These are phyloP conservation scores for Perizoma flavofasciatum DNA, from an alignment of 2,888 invertebrate species.

Conservation along the genomic window DNA sequence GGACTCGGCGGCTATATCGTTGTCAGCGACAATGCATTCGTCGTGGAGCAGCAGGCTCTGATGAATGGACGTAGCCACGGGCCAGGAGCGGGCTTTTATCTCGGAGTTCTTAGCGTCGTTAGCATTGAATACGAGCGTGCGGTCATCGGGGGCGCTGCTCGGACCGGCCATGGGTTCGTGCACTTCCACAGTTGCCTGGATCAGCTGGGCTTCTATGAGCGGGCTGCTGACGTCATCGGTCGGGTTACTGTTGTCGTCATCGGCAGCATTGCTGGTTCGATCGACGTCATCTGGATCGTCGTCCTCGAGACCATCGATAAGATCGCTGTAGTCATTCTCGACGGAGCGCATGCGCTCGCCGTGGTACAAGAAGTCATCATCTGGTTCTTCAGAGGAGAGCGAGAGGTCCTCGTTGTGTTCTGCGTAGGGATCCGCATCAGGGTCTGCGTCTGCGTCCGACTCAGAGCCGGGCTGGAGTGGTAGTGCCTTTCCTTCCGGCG, in stretches of 20 bases:
- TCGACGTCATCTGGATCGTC: constrained; percentile 5
- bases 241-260: constrained; percentile 39
- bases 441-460: constrained; percentile 13
- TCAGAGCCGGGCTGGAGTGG: constrained; percentile 37
- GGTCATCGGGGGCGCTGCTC: constrained; percentile 43
- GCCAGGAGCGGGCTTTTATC: constrained; percentile 34
- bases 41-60: constrained; percentile 59
- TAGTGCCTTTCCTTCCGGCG: constrained; percentile 40
- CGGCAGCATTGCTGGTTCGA: constrained; percentile 7
- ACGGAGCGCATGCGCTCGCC: not conserved
- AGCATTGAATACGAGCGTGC: constrained; percentile 25
- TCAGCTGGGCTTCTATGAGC: constrained; percentile 6
- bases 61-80: constrained; percentile 50
- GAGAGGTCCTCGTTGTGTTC: constrained; percentile 6
- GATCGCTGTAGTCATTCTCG: constrained; percentile 8
- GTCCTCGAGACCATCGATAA: constrained; percentile 1
- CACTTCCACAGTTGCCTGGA: constrained; percentile 9
- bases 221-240: constrained; percentile 45
- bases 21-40: constrained; percentile 40
- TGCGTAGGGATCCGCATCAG: not conserved
- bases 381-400: constrained; percentile 16
- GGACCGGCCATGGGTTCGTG: constrained; percentile 43
- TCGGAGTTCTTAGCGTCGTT: constrained; percentile 42
- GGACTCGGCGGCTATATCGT: constrained; percentile 53
- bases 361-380: constrained; percentile 15